Evolutionary conservation across 1,140 invertebrate species (phyloP), one percentile per base, ranked within the genome.

Genomic region (Steinernema khuongi): DNA sequence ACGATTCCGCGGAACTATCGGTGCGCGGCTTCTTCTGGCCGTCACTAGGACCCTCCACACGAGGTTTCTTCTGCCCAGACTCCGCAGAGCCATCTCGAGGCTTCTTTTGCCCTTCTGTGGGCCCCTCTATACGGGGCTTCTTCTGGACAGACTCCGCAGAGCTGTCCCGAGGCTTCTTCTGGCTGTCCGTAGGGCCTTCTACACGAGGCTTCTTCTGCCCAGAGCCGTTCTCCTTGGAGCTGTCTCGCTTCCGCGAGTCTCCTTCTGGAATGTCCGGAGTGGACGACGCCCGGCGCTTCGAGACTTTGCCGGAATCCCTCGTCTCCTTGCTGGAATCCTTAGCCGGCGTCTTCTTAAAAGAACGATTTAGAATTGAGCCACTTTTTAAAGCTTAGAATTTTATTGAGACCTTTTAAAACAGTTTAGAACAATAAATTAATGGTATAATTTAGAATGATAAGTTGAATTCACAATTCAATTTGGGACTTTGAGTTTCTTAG

Each of bases 341-440:
- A 31, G 44, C 69, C 19, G 69, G 19, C n/a, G 29, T 28, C 11
- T 70, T 70, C 36, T n/a, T n/a, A n/a, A n/a, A n/a, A n/a, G 60
- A 17, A 7, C 69, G 33, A 43, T 70, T 44, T 1, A 68, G 18
- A 22, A 41, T 74, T 60, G 44, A 4, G 1, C 33, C 36, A 14
- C 71, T 75, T 31, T 69, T 74, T 0, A 70, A 31, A 1, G 67
- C n/a, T n/a, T n/a, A n/a, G n/a, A n/a, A n/a, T n/a, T n/a, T n/a
- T n/a, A n/a, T n/a, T n/a, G n/a, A n/a, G n/a, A n/a, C n/a, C n/a
- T n/a, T n/a, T n/a, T n/a, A n/a, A n/a, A n/a, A n/a, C n/a, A n/a
- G n/a, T n/a, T n/a, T n/a, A n/a, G n/a, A n/a, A n/a, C n/a, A n/a
- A n/a, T n/a, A n/a, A n/a, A n/a, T n/a, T n/a, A n/a, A n/a, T n/a